phyloP scores from a whole-genome alignment of 2,888 invertebrate genomes.

The Eurois occulta region DNA sequence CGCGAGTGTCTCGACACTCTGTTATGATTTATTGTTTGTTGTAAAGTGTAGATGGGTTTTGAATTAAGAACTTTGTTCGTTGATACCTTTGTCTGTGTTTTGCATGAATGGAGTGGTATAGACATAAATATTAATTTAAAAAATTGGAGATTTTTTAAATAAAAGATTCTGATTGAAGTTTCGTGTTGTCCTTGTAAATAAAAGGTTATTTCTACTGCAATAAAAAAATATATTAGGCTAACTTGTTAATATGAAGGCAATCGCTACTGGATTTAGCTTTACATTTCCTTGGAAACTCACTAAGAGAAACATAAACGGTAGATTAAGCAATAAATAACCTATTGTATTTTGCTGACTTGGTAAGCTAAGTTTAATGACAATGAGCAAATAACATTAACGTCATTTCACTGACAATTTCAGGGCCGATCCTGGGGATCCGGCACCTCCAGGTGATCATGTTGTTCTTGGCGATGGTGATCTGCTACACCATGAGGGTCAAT shows the following conservation, averaged over 20 bases:
- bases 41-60: neutral
- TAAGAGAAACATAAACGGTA: neutral
- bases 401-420: slow-evolving; percentile 28
- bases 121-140: no score
- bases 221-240: neutral
- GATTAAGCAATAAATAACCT: no score
- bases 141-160: no score
- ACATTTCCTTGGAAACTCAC: neutral
- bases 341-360: neutral
- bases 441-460: slow-evolving; percentile 91
- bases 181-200: neutral
- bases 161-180: neutral
- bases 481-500: slow-evolving; percentile 91
- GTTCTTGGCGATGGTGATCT: slow-evolving; percentile 90
- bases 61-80: neutral
- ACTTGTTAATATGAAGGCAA: neutral
- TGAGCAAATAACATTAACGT: neutral
- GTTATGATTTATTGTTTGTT: slow-evolving; percentile 24
- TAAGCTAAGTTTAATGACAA: neutral
- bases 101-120: neutral
- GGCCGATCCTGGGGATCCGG: slow-evolving; percentile 75
- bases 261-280: neutral
- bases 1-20: slow-evolving; percentile 26
- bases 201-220: neutral
- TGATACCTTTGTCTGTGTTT: neutral